Evolutionary conservation across 2,888 invertebrate genomes (phyloP).

Genomic region (Amblyjoppa proteus): DNA sequence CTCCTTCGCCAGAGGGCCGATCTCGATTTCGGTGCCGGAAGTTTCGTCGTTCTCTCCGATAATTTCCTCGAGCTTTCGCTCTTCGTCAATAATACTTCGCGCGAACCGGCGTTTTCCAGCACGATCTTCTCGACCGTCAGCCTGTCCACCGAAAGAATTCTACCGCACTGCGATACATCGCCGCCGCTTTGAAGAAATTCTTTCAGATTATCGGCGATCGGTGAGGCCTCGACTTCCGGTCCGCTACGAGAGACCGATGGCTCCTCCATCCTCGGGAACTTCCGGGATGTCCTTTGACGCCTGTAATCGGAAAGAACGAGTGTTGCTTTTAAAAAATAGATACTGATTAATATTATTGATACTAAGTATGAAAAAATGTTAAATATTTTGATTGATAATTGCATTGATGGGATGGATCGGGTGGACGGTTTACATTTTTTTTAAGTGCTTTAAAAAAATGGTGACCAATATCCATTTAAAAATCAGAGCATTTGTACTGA

Average conservation of each 20-base stretch:
- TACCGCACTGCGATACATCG: slow-evolving; percentile 60
- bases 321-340: background rate
- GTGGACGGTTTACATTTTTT: too few relatives aligned
- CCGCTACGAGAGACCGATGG: slow-evolving; percentile 51
- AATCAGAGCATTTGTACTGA: too few relatives aligned
- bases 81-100: slow-evolving; percentile 75
- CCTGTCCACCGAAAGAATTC: slow-evolving; percentile 76
- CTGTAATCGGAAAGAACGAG: slow-evolving; percentile 61
- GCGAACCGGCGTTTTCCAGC: slow-evolving; percentile 71
- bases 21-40: slow-evolving; percentile 38
- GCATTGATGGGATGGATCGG: too few relatives aligned
- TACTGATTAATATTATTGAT: background rate
- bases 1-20: slow-evolving; percentile 48
- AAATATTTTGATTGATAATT: too few relatives aligned
- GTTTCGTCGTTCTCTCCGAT: slow-evolving; percentile 61
- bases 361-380: too few relatives aligned
- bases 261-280: slow-evolving; percentile 68
- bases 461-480: too few relatives aligned
- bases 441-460: too few relatives aligned
- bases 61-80: slow-evolving; percentile 73
- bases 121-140: slow-evolving; percentile 77
- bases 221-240: slow-evolving; percentile 21
- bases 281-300: slow-evolving; percentile 48
- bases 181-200: slow-evolving; percentile 8
- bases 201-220: slow-evolving; percentile 20